Evolutionary conservation across 2,888 invertebrate species (phyloP).

Genomic region (Pyralis farinalis): DNA sequence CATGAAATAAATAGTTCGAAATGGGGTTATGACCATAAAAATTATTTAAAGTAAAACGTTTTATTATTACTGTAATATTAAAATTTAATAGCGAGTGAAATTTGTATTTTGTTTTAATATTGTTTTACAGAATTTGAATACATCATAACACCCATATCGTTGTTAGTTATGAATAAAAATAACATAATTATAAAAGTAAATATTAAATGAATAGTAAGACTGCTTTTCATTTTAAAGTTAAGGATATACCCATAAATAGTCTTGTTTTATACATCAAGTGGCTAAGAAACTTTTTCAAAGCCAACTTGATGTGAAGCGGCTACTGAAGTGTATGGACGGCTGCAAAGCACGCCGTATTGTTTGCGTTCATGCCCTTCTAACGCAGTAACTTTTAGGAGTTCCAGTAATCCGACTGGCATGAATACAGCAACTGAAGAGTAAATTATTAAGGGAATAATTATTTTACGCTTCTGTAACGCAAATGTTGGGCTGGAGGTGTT

Average conservation of each 20-base stretch:
- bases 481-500: too few species aligned
- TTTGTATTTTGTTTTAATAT: slow-evolving; percentile 78
- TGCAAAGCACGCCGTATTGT: too few species aligned
- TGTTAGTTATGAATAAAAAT: slow-evolving; percentile 81
- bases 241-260: not conserved
- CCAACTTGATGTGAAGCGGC: too few species aligned
- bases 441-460: too few species aligned
- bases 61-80: slow-evolving; percentile 77
- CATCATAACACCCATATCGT: slow-evolving; percentile 81
- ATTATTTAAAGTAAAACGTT: slow-evolving; percentile 73
- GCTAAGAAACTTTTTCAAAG: too few species aligned
- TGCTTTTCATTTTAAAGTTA: slow-evolving; percentile 60
- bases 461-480: too few species aligned
- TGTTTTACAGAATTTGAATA: slow-evolving; percentile 80
- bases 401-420: too few species aligned
- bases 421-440: too few species aligned
- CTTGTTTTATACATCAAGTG: too few species aligned
- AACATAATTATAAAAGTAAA: slow-evolving; percentile 82
- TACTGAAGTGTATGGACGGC: too few species aligned
- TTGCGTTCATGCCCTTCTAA: too few species aligned
- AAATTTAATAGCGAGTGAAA: slow-evolving; percentile 81
- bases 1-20: slow-evolving; percentile 62
- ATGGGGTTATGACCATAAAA: slow-evolving; percentile 72
- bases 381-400: too few species aligned
- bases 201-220: slow-evolving; percentile 79